Base-by-base conservation (phyloP, 2,113 vertebrate genomes). In the Toxostoma redivivum region DNA sequence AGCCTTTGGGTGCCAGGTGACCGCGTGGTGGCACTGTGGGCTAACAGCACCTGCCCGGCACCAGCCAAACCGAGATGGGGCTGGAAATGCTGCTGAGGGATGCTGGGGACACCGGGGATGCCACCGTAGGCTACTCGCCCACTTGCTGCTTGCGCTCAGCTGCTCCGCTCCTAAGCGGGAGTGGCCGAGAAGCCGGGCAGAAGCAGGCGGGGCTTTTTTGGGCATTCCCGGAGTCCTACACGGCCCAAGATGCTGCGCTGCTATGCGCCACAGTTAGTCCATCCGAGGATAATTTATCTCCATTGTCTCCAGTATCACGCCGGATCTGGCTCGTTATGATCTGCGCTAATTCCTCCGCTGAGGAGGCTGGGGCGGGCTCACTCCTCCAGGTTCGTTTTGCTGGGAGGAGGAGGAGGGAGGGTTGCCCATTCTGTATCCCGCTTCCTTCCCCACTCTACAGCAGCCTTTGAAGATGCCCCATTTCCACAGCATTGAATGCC, bases 1-100 rank as follows among this genome's bases (percentile, higher is more conserved):
- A 71, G 51, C 19, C 38, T 67, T 10, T 7, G 61, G 51, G 21
- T 42, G 58, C 42, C 21, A 12, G 58, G 70, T 27, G 56, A 42
- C 96, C 95, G 81, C 96, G 66, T 21, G 96, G 92, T 90, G 96
- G 95, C 96, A 82, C 84, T 97, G 94, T 85, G 96, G 48, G 70
- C 78, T 81, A 74, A n/a, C 51, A 53, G 78, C 95, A 86, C 67
- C 67, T 18, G 7, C 82, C 58, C 2, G 57, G 74, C 44, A 3
- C 21, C 27, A 21, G 8, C 54, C 25, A n/a, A 33, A 16, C 19
- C 5, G 24, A 45, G 54, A 25, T 6, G 33, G 53, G 61, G 27
- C 71, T 31, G 48, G 21, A 19, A 23, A 3, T 5, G 8, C 0
- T 5, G 60, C 10, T 1, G 0, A 37, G 8, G 10, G 12, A 58